phyloP scores from a whole-genome alignment of 2,797 vertebrate species.

The Hoplostethus atlanticus region DNA sequence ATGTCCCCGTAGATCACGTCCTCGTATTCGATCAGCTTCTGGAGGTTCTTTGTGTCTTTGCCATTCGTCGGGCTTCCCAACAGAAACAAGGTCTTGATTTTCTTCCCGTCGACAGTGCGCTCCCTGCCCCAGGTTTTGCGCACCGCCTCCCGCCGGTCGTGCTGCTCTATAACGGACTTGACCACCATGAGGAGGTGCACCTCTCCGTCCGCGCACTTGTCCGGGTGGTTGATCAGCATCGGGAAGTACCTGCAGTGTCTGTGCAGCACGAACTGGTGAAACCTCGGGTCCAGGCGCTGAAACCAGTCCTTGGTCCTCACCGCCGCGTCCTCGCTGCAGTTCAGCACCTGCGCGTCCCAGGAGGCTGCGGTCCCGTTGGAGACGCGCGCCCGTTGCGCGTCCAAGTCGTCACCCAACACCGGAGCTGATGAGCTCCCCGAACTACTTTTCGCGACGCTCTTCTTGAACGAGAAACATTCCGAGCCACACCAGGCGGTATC shows the following conservation, averaged over 20 bases:
- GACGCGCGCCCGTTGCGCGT: slow-evolving; percentile 22
- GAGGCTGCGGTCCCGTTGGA: slow-evolving; percentile 54
- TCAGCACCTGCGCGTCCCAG: slow-evolving; percentile 82
- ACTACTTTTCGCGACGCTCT: slow-evolving; percentile 1
- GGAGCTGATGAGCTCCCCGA: slow-evolving; percentile 17
- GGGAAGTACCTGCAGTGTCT: slow-evolving; percentile 89
- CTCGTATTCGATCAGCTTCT: slow-evolving; percentile 87
- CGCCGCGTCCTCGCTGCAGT: slow-evolving; percentile 80
- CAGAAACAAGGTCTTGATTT: slow-evolving; percentile 84
- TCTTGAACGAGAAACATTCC: slow-evolving; percentile 62
- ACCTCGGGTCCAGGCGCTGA: slow-evolving; percentile 80
- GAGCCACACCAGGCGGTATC: slow-evolving; percentile 63
- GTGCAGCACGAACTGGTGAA: slow-evolving; percentile 88
- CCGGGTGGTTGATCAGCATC: slow-evolving; percentile 88
- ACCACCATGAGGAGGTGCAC: slow-evolving; percentile 87
- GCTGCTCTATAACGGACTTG: slow-evolving; percentile 88
- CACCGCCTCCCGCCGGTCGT: slow-evolving; percentile 87
- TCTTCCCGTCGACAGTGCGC: slow-evolving; percentile 69
- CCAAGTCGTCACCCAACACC: slow-evolving; percentile 7
- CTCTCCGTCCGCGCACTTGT: slow-evolving; percentile 81
- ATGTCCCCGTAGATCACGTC: slow-evolving; percentile 87
- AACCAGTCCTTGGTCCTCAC: slow-evolving; percentile 82
- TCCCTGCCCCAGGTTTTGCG: slow-evolving; percentile 86
- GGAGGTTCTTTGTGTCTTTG: slow-evolving; percentile 85
- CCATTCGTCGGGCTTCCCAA: slow-evolving; percentile 82